A percentile compares a stretch with the other conserved stretches of the same genome.
These are phyloP conservation scores for Morpho helenor DNA, from an alignment of 2,888 invertebrate genomes.

Conservation along the genomic window DNA sequence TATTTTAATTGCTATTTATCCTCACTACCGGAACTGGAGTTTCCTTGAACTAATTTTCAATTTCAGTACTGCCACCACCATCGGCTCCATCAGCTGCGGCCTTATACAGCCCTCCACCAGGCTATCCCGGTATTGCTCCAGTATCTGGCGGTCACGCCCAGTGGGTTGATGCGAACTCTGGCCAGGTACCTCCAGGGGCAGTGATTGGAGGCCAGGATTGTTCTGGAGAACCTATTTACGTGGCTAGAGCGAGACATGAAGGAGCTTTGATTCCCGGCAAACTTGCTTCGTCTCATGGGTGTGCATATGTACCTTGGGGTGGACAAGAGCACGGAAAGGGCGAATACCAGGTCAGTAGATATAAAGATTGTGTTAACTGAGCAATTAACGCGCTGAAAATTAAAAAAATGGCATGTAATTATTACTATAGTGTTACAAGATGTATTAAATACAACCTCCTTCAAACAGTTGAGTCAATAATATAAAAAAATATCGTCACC, in stretches of 20 bases:
- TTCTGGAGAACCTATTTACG: constrained; percentile 80
- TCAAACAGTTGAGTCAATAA: too few relatives aligned
- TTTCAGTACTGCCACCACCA: constrained; percentile 44
- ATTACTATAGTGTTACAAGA: too few relatives aligned
- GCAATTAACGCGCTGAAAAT: too few relatives aligned
- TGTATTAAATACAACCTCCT: too few relatives aligned
- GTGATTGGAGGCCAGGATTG: constrained; percentile 81
- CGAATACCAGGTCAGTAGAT: constrained; percentile 83
- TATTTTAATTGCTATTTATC: neutral
- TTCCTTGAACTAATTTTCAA: neutral
- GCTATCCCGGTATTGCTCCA: constrained; percentile 32
- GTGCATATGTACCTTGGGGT: constrained; percentile 90
- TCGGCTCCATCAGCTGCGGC: constrained; percentile 60
- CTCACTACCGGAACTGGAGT: neutral
- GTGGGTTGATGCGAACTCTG: constrained; percentile 81
- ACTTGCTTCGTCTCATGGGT: constrained; percentile 86
- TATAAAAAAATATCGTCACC: too few relatives aligned
- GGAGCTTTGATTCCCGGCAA: constrained; percentile 91
- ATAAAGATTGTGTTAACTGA: too few relatives aligned
- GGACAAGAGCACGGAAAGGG: constrained; percentile 87
- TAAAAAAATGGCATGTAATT: too few relatives aligned
- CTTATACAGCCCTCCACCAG: constrained; percentile 53
- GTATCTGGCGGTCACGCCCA: constrained; percentile 50
- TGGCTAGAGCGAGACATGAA: constrained; percentile 87
- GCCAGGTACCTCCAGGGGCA: constrained; percentile 85